These are phyloP conservation scores for Zygaena filipendulae DNA, from an alignment of 2,888 invertebrate species.

Conservation along the genomic window DNA sequence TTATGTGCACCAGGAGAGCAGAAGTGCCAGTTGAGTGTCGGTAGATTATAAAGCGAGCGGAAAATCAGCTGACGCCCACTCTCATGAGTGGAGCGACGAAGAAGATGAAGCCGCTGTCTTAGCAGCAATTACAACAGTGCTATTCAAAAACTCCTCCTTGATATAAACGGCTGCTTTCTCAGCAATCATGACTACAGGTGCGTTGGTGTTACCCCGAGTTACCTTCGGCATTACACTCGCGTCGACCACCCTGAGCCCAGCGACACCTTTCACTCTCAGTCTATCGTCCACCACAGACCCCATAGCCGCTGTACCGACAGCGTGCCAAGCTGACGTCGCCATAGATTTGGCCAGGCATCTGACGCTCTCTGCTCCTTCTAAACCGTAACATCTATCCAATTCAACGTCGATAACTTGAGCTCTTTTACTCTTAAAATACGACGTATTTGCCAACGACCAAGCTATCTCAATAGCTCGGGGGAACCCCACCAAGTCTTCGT, in stretches of 20 bases:
- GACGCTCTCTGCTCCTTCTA: conserved; percentile 35
- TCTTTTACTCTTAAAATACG: conserved; percentile 30
- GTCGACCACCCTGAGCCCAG: conserved; percentile 38
- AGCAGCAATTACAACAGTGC: too few relatives aligned
- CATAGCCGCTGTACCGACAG: conserved; percentile 46
- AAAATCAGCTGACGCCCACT: too few relatives aligned
- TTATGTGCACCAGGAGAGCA: too few relatives aligned
- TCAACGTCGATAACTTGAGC: conserved; percentile 31
- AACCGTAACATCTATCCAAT: conserved; percentile 26
- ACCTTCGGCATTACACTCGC: conserved; percentile 46
- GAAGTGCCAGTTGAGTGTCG: too few relatives aligned
- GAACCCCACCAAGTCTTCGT: conserved; percentile 29
- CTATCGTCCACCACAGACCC: conserved; percentile 37
- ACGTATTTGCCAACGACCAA: conserved; percentile 28
- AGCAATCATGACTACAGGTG: conserved; percentile 50
- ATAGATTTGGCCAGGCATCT: conserved; percentile 43
- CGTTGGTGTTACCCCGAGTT: conserved; percentile 46
- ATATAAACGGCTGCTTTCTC: conserved; percentile 45
- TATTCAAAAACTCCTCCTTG: too few relatives aligned
- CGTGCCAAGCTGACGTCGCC: conserved; percentile 51
- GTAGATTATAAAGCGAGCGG: too few relatives aligned
- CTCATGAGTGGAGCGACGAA: too few relatives aligned
- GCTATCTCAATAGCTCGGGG: conserved; percentile 31
- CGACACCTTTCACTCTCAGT: conserved; percentile 31
- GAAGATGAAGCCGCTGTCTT: too few relatives aligned